phyloP scores from a whole-genome alignment of 2,797 vertebrate species.

The Benthosema pterotum region DNA sequence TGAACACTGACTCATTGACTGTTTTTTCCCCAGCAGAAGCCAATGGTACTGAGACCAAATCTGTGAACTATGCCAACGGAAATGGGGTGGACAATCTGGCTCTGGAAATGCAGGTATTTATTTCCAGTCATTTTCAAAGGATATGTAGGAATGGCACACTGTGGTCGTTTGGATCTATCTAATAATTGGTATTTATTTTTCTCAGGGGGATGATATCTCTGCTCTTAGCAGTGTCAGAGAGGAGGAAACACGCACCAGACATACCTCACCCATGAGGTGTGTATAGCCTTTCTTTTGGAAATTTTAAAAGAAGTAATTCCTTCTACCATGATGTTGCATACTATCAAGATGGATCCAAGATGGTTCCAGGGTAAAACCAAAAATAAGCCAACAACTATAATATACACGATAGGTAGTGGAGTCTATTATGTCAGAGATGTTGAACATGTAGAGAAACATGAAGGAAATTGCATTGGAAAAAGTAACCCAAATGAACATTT shows the following conservation, averaged over 20 bases:
- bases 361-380: background rate
- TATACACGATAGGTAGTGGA: background rate
- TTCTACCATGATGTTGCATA: background rate
- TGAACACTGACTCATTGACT: conserved; percentile 33
- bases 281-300: too few relatives aligned
- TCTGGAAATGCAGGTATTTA: conserved; percentile 71
- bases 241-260: conserved; percentile 41
- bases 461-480: background rate
- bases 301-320: background rate
- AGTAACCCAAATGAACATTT: background rate
- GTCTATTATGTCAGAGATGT: background rate
- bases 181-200: conserved; percentile 22
- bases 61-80: background rate
- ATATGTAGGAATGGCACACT: background rate
- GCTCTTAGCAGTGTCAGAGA: conserved; percentile 23
- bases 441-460: background rate
- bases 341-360: background rate
- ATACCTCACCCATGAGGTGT: conserved; percentile 72
- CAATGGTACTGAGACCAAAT: conserved; percentile 37
- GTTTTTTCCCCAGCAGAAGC: conserved; percentile 68
- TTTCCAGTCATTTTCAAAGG: background rate
- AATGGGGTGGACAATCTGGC: conserved; percentile 69
- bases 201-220: conserved; percentile 57
- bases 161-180: background rate
- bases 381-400: background rate